A percentile compares a stretch with the other conserved stretches of the same genome.
Conservation (phyloP, 2,113 vertebrate genomes). For the Vulpes vulpes region DNA sequence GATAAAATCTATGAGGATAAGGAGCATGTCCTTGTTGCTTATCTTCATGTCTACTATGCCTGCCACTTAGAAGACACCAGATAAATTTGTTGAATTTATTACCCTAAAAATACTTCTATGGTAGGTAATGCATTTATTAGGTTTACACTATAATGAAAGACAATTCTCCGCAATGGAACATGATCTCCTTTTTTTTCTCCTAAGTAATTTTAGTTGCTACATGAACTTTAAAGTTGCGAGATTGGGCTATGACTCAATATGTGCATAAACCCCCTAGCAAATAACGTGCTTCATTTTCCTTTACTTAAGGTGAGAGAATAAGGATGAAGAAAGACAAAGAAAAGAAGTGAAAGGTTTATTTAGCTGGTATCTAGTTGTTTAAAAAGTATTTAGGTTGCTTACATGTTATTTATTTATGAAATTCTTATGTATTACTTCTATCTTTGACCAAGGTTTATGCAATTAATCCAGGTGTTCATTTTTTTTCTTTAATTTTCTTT, state of each 20-base stretch:
- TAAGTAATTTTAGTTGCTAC: constrained; percentile 24
- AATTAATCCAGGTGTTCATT: neutral
- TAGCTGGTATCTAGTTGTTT: neutral
- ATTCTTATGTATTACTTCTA: neutral
- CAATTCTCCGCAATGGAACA: neutral
- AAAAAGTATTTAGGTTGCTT: constrained; percentile 24
- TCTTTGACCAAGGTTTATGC: neutral
- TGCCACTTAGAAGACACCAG: neutral
- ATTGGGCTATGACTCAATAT: neutral
- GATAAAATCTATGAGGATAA: neutral
- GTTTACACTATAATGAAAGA: constrained; percentile 4
- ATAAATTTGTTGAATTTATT: constrained; percentile 42
- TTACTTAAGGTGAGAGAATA: neutral
- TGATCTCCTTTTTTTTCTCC: neutral
- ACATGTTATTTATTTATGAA: constrained; percentile 18
- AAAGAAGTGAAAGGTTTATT: neutral
- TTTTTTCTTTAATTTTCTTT: constrained; percentile 7
- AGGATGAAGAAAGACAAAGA: constrained; percentile 24
- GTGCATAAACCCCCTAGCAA: neutral
- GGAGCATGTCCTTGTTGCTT: neutral
- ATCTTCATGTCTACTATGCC: neutral
- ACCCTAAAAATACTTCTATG: neutral
- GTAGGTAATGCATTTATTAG: neutral
- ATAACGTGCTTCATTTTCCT: neutral
- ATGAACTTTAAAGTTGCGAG: constrained; percentile 8